phyloP scores from a whole-genome alignment of 2,888 invertebrate species.

The Malthinus seriepunctatus region DNA sequence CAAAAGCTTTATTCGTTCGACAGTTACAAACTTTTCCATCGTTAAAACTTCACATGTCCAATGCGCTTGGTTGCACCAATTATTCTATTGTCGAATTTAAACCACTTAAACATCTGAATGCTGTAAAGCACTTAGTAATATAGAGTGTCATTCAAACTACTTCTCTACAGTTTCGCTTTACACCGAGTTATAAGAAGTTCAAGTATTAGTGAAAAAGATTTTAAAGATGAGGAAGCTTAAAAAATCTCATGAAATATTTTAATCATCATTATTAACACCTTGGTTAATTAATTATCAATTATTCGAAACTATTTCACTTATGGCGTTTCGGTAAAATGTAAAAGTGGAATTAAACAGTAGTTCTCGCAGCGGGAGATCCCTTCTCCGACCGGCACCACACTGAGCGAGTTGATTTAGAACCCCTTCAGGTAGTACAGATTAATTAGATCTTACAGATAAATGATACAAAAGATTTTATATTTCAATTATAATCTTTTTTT shows the following conservation, averaged over 20 bases:
- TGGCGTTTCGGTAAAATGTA: background rate
- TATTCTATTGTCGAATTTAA: conserved; percentile 36
- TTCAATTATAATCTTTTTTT: no score
- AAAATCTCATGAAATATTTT: background rate
- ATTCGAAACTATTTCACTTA: background rate
- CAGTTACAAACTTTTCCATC: conserved; percentile 17
- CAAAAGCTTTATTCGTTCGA: conserved; percentile 4
- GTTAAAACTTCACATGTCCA: conserved; percentile 29
- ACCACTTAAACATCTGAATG: conserved; percentile 34
- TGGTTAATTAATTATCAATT: background rate
- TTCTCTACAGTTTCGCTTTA: conserved; percentile 19
- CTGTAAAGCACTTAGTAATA: conserved; percentile 29
- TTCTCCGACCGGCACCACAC: conserved; percentile 12
- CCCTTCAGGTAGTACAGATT: conserved; percentile 4
- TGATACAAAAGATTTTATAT: conserved; percentile 12
- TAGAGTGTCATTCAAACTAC: conserved; percentile 26
- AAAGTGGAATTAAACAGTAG: conserved; percentile 14
- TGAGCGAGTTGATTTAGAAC: conserved; percentile 14
- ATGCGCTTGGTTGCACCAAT: conserved; percentile 28
- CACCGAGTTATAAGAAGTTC: conserved; percentile 18
- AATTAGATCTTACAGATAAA: conserved; percentile 4
- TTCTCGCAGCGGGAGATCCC: conserved; percentile 12
- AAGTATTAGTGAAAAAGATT: background rate
- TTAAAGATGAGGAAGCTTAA: background rate
- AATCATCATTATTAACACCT: background rate